Conservation (phyloP, 2,797 vertebrate species). For the Xiphophorus birchmanni region DNA sequence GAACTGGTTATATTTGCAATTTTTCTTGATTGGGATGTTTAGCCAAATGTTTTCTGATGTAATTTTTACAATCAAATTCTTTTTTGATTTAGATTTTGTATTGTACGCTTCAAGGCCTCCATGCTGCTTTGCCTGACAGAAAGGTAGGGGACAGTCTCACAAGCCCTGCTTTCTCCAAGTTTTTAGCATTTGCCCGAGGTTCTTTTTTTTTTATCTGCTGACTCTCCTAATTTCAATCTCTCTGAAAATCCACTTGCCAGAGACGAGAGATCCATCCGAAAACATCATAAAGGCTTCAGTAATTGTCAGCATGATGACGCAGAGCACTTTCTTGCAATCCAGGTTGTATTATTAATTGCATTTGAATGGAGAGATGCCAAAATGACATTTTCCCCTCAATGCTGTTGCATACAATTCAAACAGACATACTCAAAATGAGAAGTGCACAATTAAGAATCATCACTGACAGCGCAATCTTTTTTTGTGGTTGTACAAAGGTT, state of each 20-base stretch:
- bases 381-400: slow-evolving; percentile 21
- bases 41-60: background rate
- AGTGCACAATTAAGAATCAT: slow-evolving; percentile 54
- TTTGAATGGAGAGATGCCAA: slow-evolving; percentile 32
- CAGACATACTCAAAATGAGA: slow-evolving; percentile 44
- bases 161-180: background rate
- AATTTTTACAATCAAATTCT: background rate
- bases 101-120: background rate
- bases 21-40: background rate
- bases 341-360: slow-evolving; percentile 37
- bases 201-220: background rate
- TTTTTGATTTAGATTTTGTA: background rate
- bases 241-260: slow-evolving; percentile 21
- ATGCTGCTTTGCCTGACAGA: background rate
- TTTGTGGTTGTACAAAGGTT: slow-evolving; percentile 49
- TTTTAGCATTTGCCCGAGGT: background rate
- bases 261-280: slow-evolving; percentile 31
- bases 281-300: slow-evolving; percentile 22
- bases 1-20: background rate
- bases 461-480: slow-evolving; percentile 32
- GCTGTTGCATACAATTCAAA: slow-evolving; percentile 36
- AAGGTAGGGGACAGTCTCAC: background rate
- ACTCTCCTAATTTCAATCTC: slow-evolving; percentile 25
- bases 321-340: slow-evolving; percentile 20
- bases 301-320: slow-evolving; percentile 29